Conservation (phyloP, 2,113 vertebrate genomes). For the Cyrtonyx montezumae region DNA sequence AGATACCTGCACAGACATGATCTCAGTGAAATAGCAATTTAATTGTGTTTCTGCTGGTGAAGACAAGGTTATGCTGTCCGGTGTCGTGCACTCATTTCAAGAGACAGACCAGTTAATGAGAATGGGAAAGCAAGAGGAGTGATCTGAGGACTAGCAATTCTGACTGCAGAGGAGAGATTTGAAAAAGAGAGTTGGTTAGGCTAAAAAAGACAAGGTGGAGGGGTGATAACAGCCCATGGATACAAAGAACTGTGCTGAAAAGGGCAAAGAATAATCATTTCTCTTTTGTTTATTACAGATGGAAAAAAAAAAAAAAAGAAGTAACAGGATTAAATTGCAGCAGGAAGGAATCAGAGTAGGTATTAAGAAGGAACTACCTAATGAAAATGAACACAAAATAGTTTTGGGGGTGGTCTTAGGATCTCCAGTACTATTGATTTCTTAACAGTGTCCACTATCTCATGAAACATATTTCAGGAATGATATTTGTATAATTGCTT, state of each 20-base stretch:
- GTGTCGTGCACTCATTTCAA: not conserved
- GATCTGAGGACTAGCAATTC: not conserved
- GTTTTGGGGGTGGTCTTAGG: conserved; percentile 16
- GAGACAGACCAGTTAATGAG: not conserved
- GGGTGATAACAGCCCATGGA: not conserved
- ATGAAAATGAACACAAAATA: conserved; percentile 43
- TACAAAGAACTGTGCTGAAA: not conserved
- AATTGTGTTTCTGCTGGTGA: not conserved
- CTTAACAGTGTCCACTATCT: conserved; percentile 5
- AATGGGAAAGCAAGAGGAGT: not conserved
- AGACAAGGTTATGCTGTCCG: not conserved
- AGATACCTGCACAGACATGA: not conserved
- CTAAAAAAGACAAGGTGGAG: not conserved
- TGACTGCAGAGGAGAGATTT: not conserved
- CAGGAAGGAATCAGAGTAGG: not conserved
- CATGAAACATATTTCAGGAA: not conserved
- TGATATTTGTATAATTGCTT: conserved; percentile 53
- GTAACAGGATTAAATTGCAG: not conserved
- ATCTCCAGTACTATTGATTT: conserved; percentile 27
- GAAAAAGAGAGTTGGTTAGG: not conserved
- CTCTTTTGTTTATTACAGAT: conserved; percentile 26
- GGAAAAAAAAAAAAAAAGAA: not conserved
- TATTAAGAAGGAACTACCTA: conserved; percentile 33
- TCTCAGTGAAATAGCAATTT: not conserved
- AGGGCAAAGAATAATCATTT: not conserved